Conservation (phyloP, 1,140 invertebrate genomes). For the Panagrolaimus sp. region DNA sequence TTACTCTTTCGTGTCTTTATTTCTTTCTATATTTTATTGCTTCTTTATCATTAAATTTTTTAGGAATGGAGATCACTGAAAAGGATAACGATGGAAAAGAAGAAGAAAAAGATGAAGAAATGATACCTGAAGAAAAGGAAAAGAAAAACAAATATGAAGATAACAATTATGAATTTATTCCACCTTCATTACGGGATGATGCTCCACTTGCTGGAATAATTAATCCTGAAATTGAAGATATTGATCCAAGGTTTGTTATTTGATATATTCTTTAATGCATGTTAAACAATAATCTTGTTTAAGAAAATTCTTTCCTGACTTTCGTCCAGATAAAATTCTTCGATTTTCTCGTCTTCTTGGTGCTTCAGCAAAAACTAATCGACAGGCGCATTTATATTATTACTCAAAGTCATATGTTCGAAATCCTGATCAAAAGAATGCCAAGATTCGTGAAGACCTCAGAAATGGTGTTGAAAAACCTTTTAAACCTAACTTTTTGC, state of each 20-base stretch:
- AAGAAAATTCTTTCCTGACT: constrained; percentile 50
- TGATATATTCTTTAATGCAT: not conserved
- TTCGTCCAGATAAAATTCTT: constrained; percentile 41
- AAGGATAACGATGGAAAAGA: not conserved
- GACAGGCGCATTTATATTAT: constrained; percentile 56
- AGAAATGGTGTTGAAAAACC: constrained; percentile 6
- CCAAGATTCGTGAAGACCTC: not conserved
- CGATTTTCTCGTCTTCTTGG: constrained; percentile 56
- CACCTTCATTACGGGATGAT: constrained; percentile 46
- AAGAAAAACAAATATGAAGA: not conserved
- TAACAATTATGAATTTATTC: constrained; percentile 34
- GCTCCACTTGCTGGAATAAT: constrained; percentile 52
- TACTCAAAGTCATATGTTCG: constrained; percentile 45
- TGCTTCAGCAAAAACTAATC: constrained; percentile 42
- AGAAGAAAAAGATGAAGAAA: constrained; percentile 5
- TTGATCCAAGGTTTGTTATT: constrained; percentile 51
- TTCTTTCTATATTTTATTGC: too few species aligned
- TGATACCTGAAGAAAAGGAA: not conserved
- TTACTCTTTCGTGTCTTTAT: too few species aligned
- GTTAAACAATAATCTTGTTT: constrained; percentile 6
- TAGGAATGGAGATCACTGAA: not conserved
- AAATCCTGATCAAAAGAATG: constrained; percentile 13
- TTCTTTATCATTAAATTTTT: too few species aligned
- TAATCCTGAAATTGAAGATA: constrained; percentile 46
- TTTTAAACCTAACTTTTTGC: constrained; percentile 15